phyloP scores from a whole-genome alignment of 1,140 invertebrate genomes.

The Diachasmimorpha longicaudata region DNA sequence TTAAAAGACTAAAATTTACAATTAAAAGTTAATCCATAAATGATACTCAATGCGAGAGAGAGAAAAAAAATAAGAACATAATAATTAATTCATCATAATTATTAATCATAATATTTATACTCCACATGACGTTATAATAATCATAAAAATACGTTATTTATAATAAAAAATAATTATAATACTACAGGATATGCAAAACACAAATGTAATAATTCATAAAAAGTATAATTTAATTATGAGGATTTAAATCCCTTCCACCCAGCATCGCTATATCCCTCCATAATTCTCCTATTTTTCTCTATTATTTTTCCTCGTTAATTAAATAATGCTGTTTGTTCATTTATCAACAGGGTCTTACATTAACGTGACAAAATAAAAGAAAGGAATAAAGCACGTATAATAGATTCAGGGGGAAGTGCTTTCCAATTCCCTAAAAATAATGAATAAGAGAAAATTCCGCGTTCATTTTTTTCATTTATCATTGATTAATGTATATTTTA shows the following conservation, averaged over 20 bases:
- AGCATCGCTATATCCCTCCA: too few species aligned
- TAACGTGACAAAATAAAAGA: not conserved
- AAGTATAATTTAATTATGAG: not conserved
- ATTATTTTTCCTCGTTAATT: not conserved
- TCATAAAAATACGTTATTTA: constrained; percentile 15
- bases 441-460: not conserved
- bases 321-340: not conserved
- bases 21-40: constrained; percentile 25
- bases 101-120: not conserved
- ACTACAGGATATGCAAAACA: constrained; percentile 23
- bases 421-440: not conserved
- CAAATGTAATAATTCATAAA: not conserved
- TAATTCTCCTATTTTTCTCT: not conserved
- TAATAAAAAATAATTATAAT: constrained; percentile 25
- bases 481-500: too few species aligned
- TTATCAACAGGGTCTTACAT: not conserved
- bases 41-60: not conserved
- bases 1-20: not conserved
- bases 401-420: not conserved
- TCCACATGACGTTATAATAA: constrained; percentile 11
- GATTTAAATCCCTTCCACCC: constrained; percentile 31
- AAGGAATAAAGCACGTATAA: not conserved
- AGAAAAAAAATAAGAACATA: constrained; percentile 29
- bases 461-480: not conserved
- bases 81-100: constrained; percentile 1